These are phyloP conservation scores for Actinia equina DNA, from an alignment of 64 coral and sea anemone species.

Conservation along the genomic window DNA sequence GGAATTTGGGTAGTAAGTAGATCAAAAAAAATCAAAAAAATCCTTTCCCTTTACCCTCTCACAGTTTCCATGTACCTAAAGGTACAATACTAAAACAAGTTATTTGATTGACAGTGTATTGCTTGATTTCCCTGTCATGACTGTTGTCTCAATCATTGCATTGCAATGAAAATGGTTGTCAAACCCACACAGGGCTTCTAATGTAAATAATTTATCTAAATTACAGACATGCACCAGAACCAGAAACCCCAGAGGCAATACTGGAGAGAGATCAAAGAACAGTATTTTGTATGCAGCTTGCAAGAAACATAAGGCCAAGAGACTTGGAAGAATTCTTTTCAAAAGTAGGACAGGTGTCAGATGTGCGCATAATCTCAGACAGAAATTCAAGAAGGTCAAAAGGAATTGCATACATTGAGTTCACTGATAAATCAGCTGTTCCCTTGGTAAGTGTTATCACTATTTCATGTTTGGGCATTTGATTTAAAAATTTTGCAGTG, in stretches of 20 bases:
- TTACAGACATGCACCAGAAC: constrained; percentile 38
- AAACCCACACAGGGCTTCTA: neutral
- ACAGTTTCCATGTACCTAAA: no score
- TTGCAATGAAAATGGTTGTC: no score
- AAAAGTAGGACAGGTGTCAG: constrained; percentile 97
- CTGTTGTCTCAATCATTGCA: no score
- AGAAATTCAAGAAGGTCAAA: constrained; percentile 97
- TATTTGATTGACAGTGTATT: no score
- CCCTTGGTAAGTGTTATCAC: constrained; percentile 73
- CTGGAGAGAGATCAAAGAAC: constrained; percentile 89
- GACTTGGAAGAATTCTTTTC: constrained; percentile 99
- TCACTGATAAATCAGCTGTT: constrained; percentile 94
- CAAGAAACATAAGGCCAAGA: constrained; percentile 93
- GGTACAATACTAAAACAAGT: no score
- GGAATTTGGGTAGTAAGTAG: no score
- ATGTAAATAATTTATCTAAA: neutral
- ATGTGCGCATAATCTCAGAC: constrained; percentile 97
- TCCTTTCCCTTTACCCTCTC: no score
- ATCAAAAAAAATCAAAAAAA: no score
- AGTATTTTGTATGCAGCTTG: constrained; percentile 99
- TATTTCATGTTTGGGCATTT: neutral
- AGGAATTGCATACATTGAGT: constrained; percentile 98
- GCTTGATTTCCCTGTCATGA: no score
- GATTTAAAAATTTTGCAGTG: neutral
- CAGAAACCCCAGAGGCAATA: constrained; percentile 69